Conservation (phyloP, 2,888 invertebrate genomes). For the Eupithecia abbreviata region DNA sequence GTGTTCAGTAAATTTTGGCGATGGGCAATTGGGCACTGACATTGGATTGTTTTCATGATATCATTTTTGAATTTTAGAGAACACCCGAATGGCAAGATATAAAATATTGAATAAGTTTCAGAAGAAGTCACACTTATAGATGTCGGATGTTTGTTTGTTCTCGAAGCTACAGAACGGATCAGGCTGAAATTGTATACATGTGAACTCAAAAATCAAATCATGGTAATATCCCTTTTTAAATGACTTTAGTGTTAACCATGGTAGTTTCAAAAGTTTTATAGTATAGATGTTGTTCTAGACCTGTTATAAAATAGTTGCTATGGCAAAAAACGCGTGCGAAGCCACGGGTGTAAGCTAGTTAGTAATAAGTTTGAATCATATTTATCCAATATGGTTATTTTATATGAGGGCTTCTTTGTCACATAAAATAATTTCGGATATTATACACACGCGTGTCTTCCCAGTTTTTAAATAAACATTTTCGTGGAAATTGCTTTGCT, state of each 20-base stretch:
- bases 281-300: not conserved
- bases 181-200: not conserved
- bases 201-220: too few relatives aligned
- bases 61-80: not conserved
- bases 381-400: too few relatives aligned
- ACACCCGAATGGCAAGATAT: not conserved
- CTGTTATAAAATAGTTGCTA: not conserved
- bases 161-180: not conserved
- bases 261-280: not conserved
- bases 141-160: not conserved
- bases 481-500: not conserved
- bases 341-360: not conserved
- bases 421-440: not conserved
- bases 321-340: too few relatives aligned
- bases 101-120: not conserved
- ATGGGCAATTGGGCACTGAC: not conserved
- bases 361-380: not conserved
- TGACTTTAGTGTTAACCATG: too few relatives aligned
- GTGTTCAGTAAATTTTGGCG: slow-evolving; percentile 6
- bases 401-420: not conserved
- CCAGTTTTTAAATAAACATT: not conserved
- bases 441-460: not conserved
- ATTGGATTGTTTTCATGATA: not conserved
- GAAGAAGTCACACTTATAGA: not conserved
- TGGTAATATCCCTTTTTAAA: too few relatives aligned